Percentiles rank a stretch among this genome's conserved stretches.
These are phyloP conservation scores for Sebastes hubbsi DNA, from an alignment of 2,797 vertebrate species.

Conservation along the genomic window DNA sequence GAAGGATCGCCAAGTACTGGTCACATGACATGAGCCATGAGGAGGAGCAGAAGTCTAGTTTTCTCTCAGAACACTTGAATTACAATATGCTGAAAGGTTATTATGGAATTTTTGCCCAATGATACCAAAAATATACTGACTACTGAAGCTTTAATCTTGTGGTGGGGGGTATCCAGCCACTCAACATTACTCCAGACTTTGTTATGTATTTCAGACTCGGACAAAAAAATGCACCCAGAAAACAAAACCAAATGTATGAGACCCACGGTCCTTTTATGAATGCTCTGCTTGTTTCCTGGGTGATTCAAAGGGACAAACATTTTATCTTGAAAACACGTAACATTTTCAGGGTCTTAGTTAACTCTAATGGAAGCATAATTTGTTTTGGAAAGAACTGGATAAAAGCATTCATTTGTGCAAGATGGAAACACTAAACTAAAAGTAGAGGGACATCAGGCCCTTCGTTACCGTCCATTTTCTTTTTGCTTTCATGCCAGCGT, in stretches of 20 bases:
- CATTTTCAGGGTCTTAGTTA: slow-evolving; percentile 63
- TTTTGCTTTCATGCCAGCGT: slow-evolving; percentile 45
- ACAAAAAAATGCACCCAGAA: slow-evolving; percentile 21
- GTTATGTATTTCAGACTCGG: slow-evolving; percentile 7
- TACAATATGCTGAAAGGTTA: too few species aligned
- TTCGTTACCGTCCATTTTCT: slow-evolving; percentile 44
- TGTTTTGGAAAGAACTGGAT: slow-evolving; percentile 46
- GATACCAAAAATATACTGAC: too few species aligned
- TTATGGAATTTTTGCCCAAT: too few species aligned
- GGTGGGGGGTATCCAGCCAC: not conserved
- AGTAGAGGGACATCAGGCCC: slow-evolving; percentile 8
- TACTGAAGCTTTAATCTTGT: too few species aligned
- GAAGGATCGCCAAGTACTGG: too few species aligned
- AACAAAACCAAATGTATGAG: slow-evolving; percentile 40
- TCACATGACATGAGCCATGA: too few species aligned
- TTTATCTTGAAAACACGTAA: slow-evolving; percentile 27
- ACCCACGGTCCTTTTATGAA: slow-evolving; percentile 26
- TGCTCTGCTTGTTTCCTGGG: slow-evolving; percentile 42
- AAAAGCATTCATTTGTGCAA: slow-evolving; percentile 66
- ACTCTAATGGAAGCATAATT: slow-evolving; percentile 66
- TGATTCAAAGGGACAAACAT: slow-evolving; percentile 37
- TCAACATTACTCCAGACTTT: slow-evolving; percentile 3
- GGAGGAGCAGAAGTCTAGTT: too few species aligned
- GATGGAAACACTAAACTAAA: slow-evolving; percentile 41
- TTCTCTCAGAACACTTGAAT: too few species aligned